phyloP scores from a whole-genome alignment of 2,888 invertebrate genomes.

The Gisinianus flammeolus region DNA sequence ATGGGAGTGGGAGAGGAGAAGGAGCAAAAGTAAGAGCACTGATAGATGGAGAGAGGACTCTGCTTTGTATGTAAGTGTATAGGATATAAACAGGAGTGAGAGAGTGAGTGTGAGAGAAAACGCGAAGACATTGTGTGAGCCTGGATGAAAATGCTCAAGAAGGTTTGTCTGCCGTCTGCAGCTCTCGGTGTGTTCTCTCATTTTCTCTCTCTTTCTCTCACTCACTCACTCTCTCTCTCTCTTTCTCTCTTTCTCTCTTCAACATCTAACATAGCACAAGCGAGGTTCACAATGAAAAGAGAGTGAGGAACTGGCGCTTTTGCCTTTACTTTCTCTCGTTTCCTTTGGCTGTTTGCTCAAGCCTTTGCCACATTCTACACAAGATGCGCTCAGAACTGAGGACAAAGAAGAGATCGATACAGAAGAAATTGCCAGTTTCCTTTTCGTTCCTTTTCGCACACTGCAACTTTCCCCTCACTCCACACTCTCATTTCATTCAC shows the following conservation, averaged over 20 bases:
- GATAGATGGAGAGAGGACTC: not conserved
- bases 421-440: constrained; percentile 59
- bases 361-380: not conserved
- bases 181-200: too few species aligned
- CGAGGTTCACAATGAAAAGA: constrained; percentile 4
- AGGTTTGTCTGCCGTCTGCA: not conserved
- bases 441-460: constrained; percentile 58
- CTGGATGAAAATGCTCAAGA: not conserved
- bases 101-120: constrained; percentile 10
- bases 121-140: constrained; percentile 12
- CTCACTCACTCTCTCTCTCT: too few species aligned
- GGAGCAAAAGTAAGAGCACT: not conserved
- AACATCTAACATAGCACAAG: too few species aligned
- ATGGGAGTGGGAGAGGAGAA: not conserved
- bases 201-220: too few species aligned
- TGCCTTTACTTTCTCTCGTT: not conserved
- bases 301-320: constrained; percentile 30
- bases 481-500: not conserved
- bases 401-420: constrained; percentile 56
- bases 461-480: constrained; percentile 30
- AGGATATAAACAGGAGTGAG: not conserved
- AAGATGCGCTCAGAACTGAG: constrained; percentile 31
- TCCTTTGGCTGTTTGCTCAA: not conserved
- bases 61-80: not conserved
- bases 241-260: too few species aligned